Conservation (phyloP, 1,140 invertebrate species). For the Chironomus tepperi region DNA sequence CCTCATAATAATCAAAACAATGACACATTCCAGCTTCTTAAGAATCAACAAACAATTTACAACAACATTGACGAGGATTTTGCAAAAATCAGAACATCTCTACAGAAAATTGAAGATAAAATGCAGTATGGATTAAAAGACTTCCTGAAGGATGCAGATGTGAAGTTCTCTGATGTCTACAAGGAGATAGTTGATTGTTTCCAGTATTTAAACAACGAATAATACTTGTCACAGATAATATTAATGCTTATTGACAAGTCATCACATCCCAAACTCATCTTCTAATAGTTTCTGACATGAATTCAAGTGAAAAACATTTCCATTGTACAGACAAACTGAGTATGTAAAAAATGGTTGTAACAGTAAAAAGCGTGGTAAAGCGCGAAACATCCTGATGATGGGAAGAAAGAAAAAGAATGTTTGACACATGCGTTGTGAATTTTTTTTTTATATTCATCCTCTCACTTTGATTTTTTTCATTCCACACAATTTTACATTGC, state of each 20-base stretch:
- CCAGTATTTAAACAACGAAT: not conserved
- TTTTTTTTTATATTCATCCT: not conserved
- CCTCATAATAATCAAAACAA: not conserved
- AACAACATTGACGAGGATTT: not conserved
- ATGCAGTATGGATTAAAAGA: not conserved
- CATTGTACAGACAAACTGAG: not conserved
- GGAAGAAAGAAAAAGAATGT: not conserved
- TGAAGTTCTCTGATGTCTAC: not conserved
- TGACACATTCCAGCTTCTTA: not conserved
- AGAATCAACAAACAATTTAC: not conserved
- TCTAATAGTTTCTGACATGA: too few species aligned
- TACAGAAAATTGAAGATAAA: not conserved
- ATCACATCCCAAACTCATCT: not conserved
- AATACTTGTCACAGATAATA: not conserved
- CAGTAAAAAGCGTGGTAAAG: not conserved
- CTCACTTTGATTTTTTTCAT: not conserved
- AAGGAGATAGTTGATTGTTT: not conserved
- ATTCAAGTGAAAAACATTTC: not conserved
- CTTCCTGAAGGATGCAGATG: not conserved
- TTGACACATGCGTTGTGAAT: slow-evolving; percentile 6
- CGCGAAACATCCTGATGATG: not conserved
- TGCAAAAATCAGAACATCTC: not conserved
- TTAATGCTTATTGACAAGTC: not conserved
- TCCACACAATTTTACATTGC: not conserved
- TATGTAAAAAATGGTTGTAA: not conserved